phyloP scores from a whole-genome alignment of 2,888 invertebrate species.

The Heliconius cydno region DNA sequence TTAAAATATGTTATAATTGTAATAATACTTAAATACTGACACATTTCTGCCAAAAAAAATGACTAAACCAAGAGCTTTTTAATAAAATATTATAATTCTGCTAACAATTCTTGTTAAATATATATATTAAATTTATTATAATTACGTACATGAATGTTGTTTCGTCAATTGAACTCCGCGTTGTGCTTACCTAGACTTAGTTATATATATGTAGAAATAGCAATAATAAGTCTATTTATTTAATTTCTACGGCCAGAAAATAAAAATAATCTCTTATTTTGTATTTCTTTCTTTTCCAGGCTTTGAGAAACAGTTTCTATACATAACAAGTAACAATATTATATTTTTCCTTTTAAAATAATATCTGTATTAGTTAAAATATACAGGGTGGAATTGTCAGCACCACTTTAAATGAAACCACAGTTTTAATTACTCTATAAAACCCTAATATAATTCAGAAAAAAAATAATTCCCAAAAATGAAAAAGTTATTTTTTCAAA shows the following conservation, averaged over 20 bases:
- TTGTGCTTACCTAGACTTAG: conserved; percentile 4
- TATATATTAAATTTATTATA: neutral
- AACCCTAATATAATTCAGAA: no score
- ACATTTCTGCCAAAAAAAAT: neutral
- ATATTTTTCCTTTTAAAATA: no score
- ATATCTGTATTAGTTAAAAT: neutral
- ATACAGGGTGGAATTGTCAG: no score
- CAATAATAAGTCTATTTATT: neutral
- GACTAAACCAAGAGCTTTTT: neutral
- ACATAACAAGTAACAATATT: neutral
- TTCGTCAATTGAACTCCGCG: conserved; percentile 11
- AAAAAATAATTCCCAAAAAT: no score
- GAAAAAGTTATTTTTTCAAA: no score
- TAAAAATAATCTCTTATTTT: no score
- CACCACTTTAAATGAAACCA: no score
- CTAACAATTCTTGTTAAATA: neutral
- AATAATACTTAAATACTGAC: no score
- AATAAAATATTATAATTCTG: neutral
- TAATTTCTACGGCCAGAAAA: neutral
- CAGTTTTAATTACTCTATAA: no score
- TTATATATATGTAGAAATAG: neutral
- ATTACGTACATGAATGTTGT: neutral
- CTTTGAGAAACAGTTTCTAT: neutral
- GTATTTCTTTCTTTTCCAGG: neutral
- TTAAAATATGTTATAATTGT: no score